Evolutionary conservation across 2,797 vertebrate genomes (phyloP).

Genomic region (Eulemur rubriventer): DNA sequence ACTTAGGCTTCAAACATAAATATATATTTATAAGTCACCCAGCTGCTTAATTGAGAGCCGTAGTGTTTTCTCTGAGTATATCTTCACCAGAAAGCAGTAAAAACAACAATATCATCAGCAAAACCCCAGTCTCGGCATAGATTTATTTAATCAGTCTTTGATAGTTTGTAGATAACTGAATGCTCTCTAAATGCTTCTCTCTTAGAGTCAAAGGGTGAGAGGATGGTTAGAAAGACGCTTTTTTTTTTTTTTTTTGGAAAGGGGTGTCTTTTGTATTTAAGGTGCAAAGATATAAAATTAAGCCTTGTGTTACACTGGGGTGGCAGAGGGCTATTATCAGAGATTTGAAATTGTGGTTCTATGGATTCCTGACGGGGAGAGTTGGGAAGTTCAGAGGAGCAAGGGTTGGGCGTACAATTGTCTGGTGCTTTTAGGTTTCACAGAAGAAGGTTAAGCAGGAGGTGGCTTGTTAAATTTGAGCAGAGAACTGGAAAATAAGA

Average conservation of each 20-base stretch:
- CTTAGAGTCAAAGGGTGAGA: conserved; percentile 39
- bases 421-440: conserved; percentile 82
- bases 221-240: conserved; percentile 1
- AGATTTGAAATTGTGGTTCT: conserved; percentile 76
- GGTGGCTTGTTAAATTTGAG: conserved; percentile 87
- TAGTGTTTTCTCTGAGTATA: conserved; percentile 84
- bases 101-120: conserved; percentile 76
- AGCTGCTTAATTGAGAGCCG: conserved; percentile 88
- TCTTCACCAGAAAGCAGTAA: conserved; percentile 82
- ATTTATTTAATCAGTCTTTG: conserved; percentile 80
- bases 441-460: conserved; percentile 83
- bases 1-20: conserved; percentile 93
- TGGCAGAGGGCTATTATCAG: conserved; percentile 6
- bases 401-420: conserved; percentile 62
- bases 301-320: background rate
- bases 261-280: background rate
- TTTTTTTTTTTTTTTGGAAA: background rate
- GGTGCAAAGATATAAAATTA: background rate
- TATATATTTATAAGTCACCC: conserved; percentile 91
- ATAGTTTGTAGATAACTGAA: conserved; percentile 70
- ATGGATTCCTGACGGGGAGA: conserved; percentile 47
- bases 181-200: conserved; percentile 61
- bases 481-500: conserved; percentile 88
- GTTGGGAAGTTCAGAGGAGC: background rate
- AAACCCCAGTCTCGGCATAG: conserved; percentile 67